Percentiles rank a stretch among this genome's conserved stretches.
phyloP scores from a whole-genome alignment of 2,797 vertebrate species.

The Coracias cyanogaster region DNA sequence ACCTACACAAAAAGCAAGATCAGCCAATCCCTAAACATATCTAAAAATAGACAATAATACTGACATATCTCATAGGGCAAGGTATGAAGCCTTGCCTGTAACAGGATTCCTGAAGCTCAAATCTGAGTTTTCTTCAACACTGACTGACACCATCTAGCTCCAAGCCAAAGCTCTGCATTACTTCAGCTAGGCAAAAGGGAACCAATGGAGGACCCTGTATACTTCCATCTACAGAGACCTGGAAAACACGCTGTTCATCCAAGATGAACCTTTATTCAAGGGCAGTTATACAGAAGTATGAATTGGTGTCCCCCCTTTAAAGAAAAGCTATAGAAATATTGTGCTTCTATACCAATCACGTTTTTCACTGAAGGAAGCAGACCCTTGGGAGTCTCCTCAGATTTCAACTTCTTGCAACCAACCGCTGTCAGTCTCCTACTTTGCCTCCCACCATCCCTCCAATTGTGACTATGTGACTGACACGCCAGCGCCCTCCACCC shows the following conservation, averaged over 20 bases:
- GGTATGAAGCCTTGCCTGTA: accelerated
- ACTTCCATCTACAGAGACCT: not conserved
- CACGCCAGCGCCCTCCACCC: not conserved
- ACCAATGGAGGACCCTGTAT: not conserved
- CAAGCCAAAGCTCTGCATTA: not conserved
- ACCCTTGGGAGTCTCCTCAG: not conserved
- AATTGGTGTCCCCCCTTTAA: not conserved
- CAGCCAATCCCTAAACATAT: not conserved
- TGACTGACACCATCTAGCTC: not conserved
- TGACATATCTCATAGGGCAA: not conserved
- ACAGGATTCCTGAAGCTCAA: not conserved
- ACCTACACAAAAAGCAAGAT: not conserved
- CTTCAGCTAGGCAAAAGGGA: not conserved
- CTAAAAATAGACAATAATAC: not conserved
- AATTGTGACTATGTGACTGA: not conserved
- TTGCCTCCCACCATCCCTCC: not conserved
- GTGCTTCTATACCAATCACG: not conserved
- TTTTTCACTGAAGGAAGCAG: not conserved
- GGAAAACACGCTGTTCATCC: not conserved
- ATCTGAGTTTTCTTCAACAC: not conserved
- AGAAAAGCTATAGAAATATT: not conserved
- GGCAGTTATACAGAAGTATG: not conserved
- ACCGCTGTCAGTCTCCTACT: not conserved
- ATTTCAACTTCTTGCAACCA: not conserved
- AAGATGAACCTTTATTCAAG: not conserved